These are phyloP conservation scores for Phocoena phocoena DNA, from an alignment of 2,113 vertebrate genomes.

Conservation along the genomic window DNA sequence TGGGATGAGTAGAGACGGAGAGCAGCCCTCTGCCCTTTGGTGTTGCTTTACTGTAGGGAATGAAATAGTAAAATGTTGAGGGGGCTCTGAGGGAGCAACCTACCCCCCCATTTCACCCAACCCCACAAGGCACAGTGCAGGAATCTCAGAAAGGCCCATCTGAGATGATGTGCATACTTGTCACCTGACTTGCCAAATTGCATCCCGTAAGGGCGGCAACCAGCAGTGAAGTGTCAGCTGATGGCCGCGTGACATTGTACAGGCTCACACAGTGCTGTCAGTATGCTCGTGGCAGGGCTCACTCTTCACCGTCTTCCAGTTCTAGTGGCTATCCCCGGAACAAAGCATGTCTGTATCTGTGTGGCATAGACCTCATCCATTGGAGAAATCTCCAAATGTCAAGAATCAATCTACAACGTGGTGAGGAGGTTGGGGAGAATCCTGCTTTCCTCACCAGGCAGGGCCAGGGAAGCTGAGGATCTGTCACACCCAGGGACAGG, in stretches of 20 bases:
- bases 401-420: neutral
- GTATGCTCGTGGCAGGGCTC: neutral
- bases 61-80: neutral
- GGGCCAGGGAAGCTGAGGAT: neutral
- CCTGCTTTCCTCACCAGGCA: neutral
- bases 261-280: neutral
- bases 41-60: neutral
- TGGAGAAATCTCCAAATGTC: neutral
- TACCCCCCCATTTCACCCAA: neutral
- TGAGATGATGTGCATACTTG: neutral
- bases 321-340: neutral
- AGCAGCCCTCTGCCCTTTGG: neutral
- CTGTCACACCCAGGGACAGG: neutral
- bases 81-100: neutral
- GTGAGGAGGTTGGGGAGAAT: neutral
- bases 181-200: neutral
- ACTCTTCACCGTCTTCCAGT: neutral
- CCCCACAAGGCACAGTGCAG: neutral
- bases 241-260: neutral
- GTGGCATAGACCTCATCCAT: neutral
- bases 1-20: neutral
- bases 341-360: neutral
- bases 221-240: neutral
- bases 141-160: conserved; percentile 1
- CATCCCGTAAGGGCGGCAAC: neutral